phyloP scores from a whole-genome alignment of 2,113 vertebrate species.

The Formicarius rufipectus region DNA sequence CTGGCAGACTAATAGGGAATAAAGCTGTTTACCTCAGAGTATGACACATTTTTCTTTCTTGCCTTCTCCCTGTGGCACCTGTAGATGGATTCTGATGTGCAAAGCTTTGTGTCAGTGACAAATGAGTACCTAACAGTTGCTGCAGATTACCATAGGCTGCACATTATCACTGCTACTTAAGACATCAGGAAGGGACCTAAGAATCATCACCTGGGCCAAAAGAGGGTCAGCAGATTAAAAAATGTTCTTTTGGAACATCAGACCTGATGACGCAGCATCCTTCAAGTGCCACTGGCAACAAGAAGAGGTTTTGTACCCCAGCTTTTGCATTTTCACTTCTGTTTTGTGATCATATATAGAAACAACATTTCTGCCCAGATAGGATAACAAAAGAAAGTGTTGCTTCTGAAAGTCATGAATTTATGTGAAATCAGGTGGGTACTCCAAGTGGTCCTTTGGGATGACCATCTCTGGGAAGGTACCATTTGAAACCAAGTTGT shows the following conservation, averaged over 20 bases:
- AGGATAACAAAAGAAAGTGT: not conserved
- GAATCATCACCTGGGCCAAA: not conserved
- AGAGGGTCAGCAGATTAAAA: not conserved
- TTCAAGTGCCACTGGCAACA: not conserved
- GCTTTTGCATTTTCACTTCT: not conserved
- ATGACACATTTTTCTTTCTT: slow-evolving; percentile 16
- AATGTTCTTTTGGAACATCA: not conserved
- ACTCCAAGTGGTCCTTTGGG: not conserved
- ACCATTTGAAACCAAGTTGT: not conserved
- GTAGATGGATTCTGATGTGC: slow-evolving; percentile 3
- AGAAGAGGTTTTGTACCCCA: not conserved
- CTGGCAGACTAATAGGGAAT: slow-evolving; percentile 23
- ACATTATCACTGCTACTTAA: not conserved
- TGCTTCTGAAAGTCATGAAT: not conserved
- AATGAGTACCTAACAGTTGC: not conserved
- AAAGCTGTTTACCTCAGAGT: slow-evolving; percentile 13
- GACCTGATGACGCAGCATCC: not conserved
- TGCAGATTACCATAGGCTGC: not conserved
- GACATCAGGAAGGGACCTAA: not conserved
- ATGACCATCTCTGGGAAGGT: not conserved
- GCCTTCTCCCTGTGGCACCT: slow-evolving; percentile 22
- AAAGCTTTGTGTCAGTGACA: slow-evolving; percentile 18
- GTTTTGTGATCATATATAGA: not conserved
- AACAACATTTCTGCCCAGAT: not conserved
- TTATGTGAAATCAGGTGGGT: not conserved